Conservation (phyloP, 2,113 vertebrate species). For the Gymnogyps californianus region DNA sequence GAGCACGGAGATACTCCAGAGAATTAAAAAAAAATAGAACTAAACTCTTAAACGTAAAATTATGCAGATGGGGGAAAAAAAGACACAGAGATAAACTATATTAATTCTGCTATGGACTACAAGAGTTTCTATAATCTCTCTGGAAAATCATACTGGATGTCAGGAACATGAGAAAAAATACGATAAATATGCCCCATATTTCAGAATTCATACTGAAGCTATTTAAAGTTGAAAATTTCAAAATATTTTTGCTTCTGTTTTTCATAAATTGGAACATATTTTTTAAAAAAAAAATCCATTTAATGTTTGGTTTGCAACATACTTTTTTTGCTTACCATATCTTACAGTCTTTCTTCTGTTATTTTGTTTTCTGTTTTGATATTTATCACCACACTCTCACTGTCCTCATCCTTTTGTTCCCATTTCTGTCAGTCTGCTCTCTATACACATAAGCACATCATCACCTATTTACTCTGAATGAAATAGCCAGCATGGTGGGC, state of each 20-base stretch:
- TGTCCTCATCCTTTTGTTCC: background rate
- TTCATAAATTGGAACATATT: background rate
- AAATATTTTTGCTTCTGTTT: background rate
- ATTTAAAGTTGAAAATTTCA: background rate
- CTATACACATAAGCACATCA: background rate
- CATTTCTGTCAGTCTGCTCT: background rate
- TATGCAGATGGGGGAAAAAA: background rate
- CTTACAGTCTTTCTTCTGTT: background rate
- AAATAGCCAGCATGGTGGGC: background rate
- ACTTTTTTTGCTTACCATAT: background rate
- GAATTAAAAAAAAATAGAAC: background rate
- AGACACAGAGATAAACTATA: background rate
- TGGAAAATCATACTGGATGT: background rate
- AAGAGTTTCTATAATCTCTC: background rate
- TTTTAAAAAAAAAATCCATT: background rate
- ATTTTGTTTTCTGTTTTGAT: background rate
- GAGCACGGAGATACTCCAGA: background rate
- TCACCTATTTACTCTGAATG: background rate
- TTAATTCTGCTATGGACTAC: background rate
- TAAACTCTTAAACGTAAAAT: background rate
- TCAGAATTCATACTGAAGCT: background rate
- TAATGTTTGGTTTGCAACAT: background rate
- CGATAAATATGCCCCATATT: background rate
- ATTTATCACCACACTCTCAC: background rate
- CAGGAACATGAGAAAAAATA: background rate